Base-by-base conservation (phyloP, 2,888 invertebrate species). In the Calameuta pallipes region DNA sequence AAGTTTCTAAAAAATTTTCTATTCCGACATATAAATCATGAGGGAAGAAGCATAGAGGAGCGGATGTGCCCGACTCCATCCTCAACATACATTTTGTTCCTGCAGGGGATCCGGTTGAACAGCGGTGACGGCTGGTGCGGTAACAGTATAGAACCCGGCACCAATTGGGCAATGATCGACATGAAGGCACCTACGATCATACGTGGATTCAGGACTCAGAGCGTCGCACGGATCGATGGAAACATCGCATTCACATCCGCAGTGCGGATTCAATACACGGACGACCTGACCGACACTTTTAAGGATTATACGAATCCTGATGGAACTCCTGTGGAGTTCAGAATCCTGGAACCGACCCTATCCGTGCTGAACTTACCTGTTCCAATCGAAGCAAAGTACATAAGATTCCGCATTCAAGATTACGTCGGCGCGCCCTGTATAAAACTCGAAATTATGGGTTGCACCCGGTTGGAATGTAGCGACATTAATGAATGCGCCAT, bases 261-360 rank as follows among this genome's bases (percentile, higher is more conserved):
- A 0, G 96, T 98, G 76, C 94, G 98, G 85, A 95, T 97, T 85
- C 94, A 93, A 86, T 98, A 97, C 89, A 96, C 97, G 0, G 97
- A 98, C 87, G 96, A 98, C 87, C 92, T 98, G 80, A 97, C 97
- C 0, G 98, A 98, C 88, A 93, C 95, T 0, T 98, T 97, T 91
- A 96, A 96, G 92, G 98, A 98, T 87, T 98, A 98, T 90, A 95
- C 97, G 3, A 98, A 98, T 89, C 97, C 97, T 4, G 97, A 98
- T 89, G 98, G 98, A 35, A 97, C 97, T 2, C 97, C 97, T 13
- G 97, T 98, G 0, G 98, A 98, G 90, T 98, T 98, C 90, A 94
- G 98, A 81, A 97, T 98, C 83, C 92, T 97, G 71, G 97, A 97
- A 87, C 97, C 98, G 0, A 97, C 97, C 76, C 92, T 98, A n/a